These are phyloP conservation scores for Drosophila sechellia DNA, from an alignment of 1,140 invertebrate genomes.

Conservation along the genomic window DNA sequence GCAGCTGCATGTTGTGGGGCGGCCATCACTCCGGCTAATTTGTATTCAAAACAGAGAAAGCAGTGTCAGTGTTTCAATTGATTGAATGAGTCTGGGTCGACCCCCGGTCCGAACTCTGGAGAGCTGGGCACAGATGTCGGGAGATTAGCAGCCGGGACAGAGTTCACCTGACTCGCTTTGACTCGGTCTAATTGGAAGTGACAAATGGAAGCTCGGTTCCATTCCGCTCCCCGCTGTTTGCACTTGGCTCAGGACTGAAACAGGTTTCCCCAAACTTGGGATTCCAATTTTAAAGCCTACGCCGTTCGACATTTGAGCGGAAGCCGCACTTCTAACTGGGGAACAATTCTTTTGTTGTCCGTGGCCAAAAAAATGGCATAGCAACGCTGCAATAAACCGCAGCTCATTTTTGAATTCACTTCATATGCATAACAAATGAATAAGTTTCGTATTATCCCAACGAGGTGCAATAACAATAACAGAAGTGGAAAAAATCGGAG, in stretches of 20 bases:
- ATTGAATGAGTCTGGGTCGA: conserved; percentile 65
- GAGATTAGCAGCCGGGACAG: conserved; percentile 52
- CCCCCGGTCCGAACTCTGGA: conserved; percentile 5
- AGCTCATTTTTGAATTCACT: conserved; percentile 57
- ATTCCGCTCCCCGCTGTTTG: conserved; percentile 20
- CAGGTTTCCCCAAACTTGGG: not conserved
- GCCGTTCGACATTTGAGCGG: conserved; percentile 42
- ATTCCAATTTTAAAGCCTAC: conserved; percentile 24
- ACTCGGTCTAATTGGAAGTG: conserved; percentile 62
- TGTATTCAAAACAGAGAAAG: conserved; percentile 76
- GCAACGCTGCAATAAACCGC: conserved; percentile 38
- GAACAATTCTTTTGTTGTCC: conserved; percentile 54
- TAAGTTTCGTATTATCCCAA: conserved; percentile 59
- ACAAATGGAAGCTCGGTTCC: conserved; percentile 38
- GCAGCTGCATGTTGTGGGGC: conserved; percentile 53
- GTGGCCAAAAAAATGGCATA: conserved; percentile 6
- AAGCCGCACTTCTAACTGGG: conserved; percentile 42
- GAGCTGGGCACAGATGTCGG: conserved; percentile 8
- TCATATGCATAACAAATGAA: conserved; percentile 82
- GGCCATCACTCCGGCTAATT: conserved; percentile 73
- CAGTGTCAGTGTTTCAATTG: conserved; percentile 68
- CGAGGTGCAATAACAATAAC: conserved; percentile 28
- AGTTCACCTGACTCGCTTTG: conserved; percentile 42
- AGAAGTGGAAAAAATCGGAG: conserved; percentile 24
- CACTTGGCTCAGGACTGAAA: conserved; percentile 1